Conservation (phyloP, 2,113 vertebrate species). For the Xyliphius kryptos region DNA sequence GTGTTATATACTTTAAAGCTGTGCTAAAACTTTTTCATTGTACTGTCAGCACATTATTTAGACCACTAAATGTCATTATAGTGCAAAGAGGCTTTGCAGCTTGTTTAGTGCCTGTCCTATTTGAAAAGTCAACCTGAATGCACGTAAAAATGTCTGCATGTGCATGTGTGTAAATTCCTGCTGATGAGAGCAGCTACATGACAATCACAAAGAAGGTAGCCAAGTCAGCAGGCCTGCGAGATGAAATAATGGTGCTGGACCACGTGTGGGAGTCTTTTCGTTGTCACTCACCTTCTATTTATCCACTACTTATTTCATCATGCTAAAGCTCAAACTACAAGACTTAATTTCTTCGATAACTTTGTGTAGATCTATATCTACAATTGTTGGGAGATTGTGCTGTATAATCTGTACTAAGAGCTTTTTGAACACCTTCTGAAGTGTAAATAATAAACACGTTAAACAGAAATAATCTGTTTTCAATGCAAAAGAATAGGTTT, state of each 20-base stretch:
- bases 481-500: too few relatives aligned
- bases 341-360: background rate
- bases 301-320: background rate
- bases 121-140: slow-evolving; percentile 18
- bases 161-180: slow-evolving; percentile 53
- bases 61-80: slow-evolving; percentile 9
- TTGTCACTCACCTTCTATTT: slow-evolving; percentile 7
- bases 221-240: slow-evolving; percentile 62
- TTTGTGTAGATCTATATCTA: too few relatives aligned
- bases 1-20: background rate
- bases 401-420: background rate
- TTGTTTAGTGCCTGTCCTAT: slow-evolving; percentile 23
- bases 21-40: slow-evolving; percentile 37
- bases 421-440: too few relatives aligned
- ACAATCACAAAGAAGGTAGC: slow-evolving; percentile 61
- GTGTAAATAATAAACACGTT: too few relatives aligned
- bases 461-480: too few relatives aligned
- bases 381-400: too few relatives aligned
- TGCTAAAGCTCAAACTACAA: background rate
- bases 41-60: slow-evolving; percentile 53
- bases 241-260: slow-evolving; percentile 42
- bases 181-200: slow-evolving; percentile 55
- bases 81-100: slow-evolving; percentile 14
- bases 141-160: slow-evolving; percentile 29
- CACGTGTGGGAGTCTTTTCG: background rate